Conservation (phyloP, 2,113 vertebrate genomes). For the Ariopsis seemanni region DNA sequence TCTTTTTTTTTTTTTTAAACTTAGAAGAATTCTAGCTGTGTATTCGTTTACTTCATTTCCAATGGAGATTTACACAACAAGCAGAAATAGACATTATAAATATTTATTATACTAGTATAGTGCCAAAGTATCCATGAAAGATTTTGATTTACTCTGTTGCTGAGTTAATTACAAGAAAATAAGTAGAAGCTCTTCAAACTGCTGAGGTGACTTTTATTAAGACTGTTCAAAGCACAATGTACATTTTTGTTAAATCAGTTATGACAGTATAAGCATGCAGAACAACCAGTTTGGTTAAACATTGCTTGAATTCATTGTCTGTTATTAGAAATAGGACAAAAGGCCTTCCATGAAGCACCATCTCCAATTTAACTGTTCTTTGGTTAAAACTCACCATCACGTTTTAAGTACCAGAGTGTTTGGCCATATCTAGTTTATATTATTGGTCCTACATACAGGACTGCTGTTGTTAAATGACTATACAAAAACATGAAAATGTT, state of each 20-base stretch:
- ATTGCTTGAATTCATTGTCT: conserved; percentile 38
- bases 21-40: neutral
- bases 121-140: neutral
- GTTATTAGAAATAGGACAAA: conserved; percentile 39
- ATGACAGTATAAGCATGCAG: conserved; percentile 49
- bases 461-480: conserved; percentile 12
- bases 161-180: conserved; percentile 1
- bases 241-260: conserved; percentile 44
- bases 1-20: conserved; percentile 31
- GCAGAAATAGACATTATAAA: neutral
- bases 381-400: conserved; percentile 60
- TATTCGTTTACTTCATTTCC: neutral
- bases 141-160: neutral
- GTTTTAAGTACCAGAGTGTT: conserved; percentile 65
- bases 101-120: neutral
- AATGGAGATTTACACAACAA: neutral
- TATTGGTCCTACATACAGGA: conserved; percentile 37
- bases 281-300: conserved; percentile 48
- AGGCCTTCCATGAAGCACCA: conserved; percentile 40
- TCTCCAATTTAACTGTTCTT: conserved; percentile 52
- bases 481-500: neutral
- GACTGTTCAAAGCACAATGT: conserved; percentile 56
- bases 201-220: conserved; percentile 62
- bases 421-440: conserved; percentile 59
- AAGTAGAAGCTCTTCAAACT: conserved; percentile 27